Evolutionary conservation across 2,888 invertebrate genomes (phyloP).

Genomic region (Globia sparganii): DNA sequence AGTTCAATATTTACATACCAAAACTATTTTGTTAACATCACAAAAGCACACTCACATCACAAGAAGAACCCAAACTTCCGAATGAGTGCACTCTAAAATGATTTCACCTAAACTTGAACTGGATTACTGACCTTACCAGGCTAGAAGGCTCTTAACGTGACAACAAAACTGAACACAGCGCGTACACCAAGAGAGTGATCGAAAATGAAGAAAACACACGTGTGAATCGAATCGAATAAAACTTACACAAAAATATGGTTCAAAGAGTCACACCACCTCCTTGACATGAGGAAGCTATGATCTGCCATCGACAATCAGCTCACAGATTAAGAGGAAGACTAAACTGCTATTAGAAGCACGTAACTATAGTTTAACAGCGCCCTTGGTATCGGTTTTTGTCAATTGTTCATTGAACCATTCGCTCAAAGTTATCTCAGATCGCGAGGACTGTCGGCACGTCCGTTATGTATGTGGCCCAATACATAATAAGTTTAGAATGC

Average conservation of each 20-base stretch:
- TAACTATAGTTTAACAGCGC: conserved; percentile 53
- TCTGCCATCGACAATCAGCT: conserved; percentile 46
- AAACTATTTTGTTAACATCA: conserved; percentile 3
- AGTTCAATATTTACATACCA: conserved; percentile 36
- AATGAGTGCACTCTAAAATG: conserved; percentile 22
- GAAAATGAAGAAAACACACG: conserved; percentile 57
- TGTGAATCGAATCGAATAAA: conserved; percentile 32
- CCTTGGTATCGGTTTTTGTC: conserved; percentile 64
- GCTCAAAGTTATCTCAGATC: conserved; percentile 26
- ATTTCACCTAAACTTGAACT: conserved; percentile 36
- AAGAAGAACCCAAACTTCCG: conserved; percentile 30
- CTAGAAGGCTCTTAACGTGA: conserved; percentile 23
- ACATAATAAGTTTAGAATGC: conserved; percentile 51
- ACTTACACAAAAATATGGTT: conserved; percentile 64
- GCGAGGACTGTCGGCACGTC: conserved; percentile 46
- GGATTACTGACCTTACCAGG: conserved; percentile 33
- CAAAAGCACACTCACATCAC: conserved; percentile 14
- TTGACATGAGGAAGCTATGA: conserved; percentile 61
- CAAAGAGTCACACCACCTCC: conserved; percentile 53
- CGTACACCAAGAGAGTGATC: conserved; percentile 42
- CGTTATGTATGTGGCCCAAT: conserved; percentile 48
- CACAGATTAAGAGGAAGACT: conserved; percentile 62
- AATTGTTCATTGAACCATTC: conserved; percentile 51
- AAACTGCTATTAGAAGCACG: conserved; percentile 44
- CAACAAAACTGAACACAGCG: conserved; percentile 47